These are phyloP conservation scores for Strigops habroptila DNA, from an alignment of 2,113 vertebrate species.

Conservation along the genomic window DNA sequence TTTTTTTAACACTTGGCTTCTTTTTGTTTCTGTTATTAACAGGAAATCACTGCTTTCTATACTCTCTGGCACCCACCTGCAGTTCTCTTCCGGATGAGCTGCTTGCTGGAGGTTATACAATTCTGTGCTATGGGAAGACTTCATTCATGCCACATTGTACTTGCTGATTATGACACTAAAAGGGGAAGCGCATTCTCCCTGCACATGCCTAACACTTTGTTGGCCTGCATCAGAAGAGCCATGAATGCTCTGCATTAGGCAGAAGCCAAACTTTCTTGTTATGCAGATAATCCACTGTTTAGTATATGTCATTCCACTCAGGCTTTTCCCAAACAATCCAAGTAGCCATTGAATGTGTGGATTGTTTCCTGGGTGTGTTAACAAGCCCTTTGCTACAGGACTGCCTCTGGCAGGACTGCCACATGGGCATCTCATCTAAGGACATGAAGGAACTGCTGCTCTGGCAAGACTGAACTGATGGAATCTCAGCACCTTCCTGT, in stretches of 20 bases:
- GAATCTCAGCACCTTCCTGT: not conserved
- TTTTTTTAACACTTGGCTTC: not conserved
- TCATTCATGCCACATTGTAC: not conserved
- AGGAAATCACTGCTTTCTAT: not conserved
- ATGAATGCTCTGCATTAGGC: not conserved
- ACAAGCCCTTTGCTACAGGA: not conserved
- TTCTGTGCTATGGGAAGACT: not conserved
- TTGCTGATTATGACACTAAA: not conserved
- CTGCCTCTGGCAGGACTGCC: not conserved
- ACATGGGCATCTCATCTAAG: not conserved
- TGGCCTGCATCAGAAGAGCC: not conserved
- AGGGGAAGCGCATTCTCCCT: not conserved
- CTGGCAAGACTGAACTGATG: not conserved
- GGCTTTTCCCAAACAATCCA: not conserved
- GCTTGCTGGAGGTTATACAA: not conserved
- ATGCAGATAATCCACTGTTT: slow-evolving; percentile 18
- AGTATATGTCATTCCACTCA: not conserved
- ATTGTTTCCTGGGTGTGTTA: slow-evolving; percentile 7
- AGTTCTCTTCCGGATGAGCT: not conserved
- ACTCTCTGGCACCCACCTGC: not conserved
- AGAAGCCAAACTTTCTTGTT: slow-evolving; percentile 16
- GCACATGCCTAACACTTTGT: not conserved
- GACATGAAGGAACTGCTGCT: not conserved
- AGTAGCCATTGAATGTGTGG: not conserved
- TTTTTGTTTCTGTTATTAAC: not conserved